phyloP scores from a whole-genome alignment of 1,140 invertebrate species.

The Dreissena rostriformis region DNA sequence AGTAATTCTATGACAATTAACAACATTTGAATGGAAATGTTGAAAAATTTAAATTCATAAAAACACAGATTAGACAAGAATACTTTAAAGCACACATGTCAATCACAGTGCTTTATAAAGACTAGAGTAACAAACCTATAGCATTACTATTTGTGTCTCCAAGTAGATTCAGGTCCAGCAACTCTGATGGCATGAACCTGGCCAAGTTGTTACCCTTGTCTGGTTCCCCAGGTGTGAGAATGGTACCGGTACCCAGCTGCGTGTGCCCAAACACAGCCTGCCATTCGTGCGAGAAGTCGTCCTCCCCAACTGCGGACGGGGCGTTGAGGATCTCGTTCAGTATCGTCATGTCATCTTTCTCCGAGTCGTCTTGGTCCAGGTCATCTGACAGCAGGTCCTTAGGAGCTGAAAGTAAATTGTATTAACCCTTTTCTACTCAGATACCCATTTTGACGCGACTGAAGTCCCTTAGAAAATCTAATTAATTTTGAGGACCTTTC shows the following conservation, averaged over 20 bases:
- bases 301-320: slow-evolving; percentile 73
- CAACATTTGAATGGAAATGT: no score
- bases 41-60: no score
- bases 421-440: no score
- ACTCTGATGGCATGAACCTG: slow-evolving; percentile 82
- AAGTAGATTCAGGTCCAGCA: slow-evolving; percentile 80
- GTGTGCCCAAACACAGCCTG: slow-evolving; percentile 77
- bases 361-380: slow-evolving; percentile 75
- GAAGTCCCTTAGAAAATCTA: no score
- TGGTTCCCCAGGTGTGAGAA: slow-evolving; percentile 67
- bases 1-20: no score
- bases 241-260: slow-evolving; percentile 50
- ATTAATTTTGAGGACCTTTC: no score
- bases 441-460: no score
- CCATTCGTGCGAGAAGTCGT: slow-evolving; percentile 80
- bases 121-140: slow-evolving; percentile 35
- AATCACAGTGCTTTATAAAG: no score
- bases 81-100: no score
- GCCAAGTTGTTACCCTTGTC: slow-evolving; percentile 63
- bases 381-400: slow-evolving; percentile 80
- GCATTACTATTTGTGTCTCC: slow-evolving; percentile 28
- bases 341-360: slow-evolving; percentile 82
- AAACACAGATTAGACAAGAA: no score
- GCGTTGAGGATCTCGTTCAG: slow-evolving; percentile 82
- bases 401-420: slow-evolving; percentile 58